These are phyloP conservation scores for Drosophila setosimentum DNA, from an alignment of 2,888 invertebrate species.

Conservation along the genomic window DNA sequence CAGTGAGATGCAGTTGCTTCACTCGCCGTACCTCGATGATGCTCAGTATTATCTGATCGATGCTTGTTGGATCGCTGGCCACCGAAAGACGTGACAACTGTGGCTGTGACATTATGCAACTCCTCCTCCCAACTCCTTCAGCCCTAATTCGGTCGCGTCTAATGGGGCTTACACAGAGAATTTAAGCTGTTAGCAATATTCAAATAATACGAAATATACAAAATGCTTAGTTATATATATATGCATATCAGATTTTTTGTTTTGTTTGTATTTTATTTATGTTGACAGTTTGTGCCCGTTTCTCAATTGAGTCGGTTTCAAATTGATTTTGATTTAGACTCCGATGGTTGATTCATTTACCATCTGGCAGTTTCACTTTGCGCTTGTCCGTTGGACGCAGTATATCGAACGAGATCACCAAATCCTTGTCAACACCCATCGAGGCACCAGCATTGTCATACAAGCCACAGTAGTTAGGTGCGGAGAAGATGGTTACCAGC, in stretches of 20 bases:
- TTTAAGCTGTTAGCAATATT: conserved; percentile 23
- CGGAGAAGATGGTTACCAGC: conserved; percentile 98
- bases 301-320: neutral
- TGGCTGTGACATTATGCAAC: neutral
- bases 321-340: neutral
- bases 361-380: neutral
- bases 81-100: conserved; percentile 19
- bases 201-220: conserved; percentile 19
- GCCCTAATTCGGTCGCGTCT: conserved; percentile 3
- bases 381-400: conserved; percentile 12
- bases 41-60: conserved; percentile 51
- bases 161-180: conserved; percentile 32
- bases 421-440: conserved; percentile 99
- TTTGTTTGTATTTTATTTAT: conserved; percentile 1
- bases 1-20: conserved; percentile 49
- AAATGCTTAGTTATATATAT: conserved; percentile 13
- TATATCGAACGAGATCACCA: conserved; percentile 94
- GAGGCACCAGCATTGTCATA: conserved; percentile 99
- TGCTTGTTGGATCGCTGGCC: conserved; percentile 17
- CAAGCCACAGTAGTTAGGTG: conserved; percentile 98
- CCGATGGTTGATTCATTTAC: neutral
- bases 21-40: conserved; percentile 52
- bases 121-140: neutral
- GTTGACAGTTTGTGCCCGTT: conserved; percentile 40
- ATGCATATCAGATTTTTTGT: conserved; percentile 1